These are phyloP conservation scores for Bimastos eiseni DNA, from an alignment of 2,888 invertebrate genomes.

Conservation along the genomic window DNA sequence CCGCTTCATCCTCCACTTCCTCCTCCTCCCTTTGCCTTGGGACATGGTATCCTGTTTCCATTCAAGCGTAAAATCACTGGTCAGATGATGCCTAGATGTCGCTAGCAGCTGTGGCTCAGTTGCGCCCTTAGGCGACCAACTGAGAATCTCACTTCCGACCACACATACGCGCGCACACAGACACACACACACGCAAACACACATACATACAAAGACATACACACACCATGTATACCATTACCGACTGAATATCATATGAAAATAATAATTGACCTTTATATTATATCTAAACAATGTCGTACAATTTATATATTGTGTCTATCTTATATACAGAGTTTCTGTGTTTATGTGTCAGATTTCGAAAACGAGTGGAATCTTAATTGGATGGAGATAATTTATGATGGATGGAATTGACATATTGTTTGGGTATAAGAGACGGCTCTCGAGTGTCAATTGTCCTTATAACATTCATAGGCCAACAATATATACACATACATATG, in stretches of 20 bases:
- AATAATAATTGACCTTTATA: too few relatives aligned
- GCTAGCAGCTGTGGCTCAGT: neutral
- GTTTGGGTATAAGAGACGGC: neutral
- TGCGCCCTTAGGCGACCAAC: too few relatives aligned
- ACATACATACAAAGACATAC: too few relatives aligned
- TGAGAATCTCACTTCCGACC: neutral
- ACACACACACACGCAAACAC: too few relatives aligned
- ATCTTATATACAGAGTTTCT: neutral
- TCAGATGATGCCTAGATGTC: neutral
- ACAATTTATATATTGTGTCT: too few relatives aligned
- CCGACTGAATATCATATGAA: neutral
- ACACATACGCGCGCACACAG: too few relatives aligned
- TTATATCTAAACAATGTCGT: too few relatives aligned
- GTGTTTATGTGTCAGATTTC: neutral
- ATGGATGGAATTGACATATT: neutral
- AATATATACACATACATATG: neutral
- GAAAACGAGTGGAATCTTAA: neutral
- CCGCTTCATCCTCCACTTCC: neutral
- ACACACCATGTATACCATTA: neutral
- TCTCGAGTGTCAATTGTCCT: neutral
- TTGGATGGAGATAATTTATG: neutral
- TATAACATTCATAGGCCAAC: neutral
- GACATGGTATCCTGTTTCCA: neutral
- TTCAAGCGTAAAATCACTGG: neutral
- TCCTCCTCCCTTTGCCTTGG: neutral